A percentile compares a stretch with the other conserved stretches of the same genome.
Conservation (phyloP, 2,113 vertebrate species). For the Callithrix jacchus region DNA sequence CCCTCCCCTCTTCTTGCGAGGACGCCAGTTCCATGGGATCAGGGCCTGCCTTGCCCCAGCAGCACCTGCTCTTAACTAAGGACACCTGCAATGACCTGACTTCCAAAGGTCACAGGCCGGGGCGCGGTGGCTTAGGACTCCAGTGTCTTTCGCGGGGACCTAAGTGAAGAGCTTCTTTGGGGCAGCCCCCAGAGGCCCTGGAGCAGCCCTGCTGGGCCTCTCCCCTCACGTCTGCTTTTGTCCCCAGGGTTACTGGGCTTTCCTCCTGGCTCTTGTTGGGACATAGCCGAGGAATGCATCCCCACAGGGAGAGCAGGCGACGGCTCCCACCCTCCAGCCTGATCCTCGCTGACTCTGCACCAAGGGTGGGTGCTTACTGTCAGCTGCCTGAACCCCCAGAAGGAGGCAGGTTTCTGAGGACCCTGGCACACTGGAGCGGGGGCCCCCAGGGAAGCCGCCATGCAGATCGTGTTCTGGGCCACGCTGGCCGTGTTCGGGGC, state of each 20-base stretch:
- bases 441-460: too few species aligned
- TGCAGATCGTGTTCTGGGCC: too few species aligned
- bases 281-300: accelerated
- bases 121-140: not conserved
- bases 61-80: not conserved
- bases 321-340: not conserved
- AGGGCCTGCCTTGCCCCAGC: not conserved
- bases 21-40: not conserved
- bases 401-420: not conserved
- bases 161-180: not conserved
- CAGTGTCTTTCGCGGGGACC: not conserved
- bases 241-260: not conserved
- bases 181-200: too few species aligned
- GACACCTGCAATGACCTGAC: not conserved
- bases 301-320: not conserved
- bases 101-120: too few species aligned
- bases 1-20: not conserved
- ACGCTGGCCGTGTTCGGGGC: too few species aligned
- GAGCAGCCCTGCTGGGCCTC: not conserved
- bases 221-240: too few species aligned
- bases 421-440: too few species aligned
- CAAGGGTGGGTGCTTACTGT: not conserved
- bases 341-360: not conserved
- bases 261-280: not conserved
- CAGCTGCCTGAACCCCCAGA: not conserved